Conservation (phyloP, 2,797 vertebrate species). For the Pseudomugil tenellus region DNA sequence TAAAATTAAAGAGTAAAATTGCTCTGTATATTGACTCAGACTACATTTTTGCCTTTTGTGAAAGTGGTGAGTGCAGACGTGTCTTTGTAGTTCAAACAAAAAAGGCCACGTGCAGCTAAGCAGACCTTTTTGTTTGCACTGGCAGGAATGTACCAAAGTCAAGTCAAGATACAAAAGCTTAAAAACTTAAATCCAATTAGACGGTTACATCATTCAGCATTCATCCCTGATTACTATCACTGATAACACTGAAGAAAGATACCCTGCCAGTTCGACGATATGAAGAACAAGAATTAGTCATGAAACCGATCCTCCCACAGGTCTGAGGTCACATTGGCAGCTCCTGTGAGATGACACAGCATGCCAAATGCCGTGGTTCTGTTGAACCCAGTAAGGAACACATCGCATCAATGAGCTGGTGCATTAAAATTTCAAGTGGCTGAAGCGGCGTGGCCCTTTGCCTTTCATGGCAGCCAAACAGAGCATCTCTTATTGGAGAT, state of each 20-base stretch:
- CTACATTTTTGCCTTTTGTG: neutral
- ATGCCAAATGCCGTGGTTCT: neutral
- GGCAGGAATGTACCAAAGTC: neutral
- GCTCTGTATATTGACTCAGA: neutral
- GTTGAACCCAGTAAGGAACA: constrained; percentile 10
- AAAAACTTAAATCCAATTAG: constrained; percentile 8
- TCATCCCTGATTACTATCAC: neutral
- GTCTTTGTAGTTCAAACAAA: neutral
- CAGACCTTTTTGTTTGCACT: neutral
- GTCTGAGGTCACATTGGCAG: neutral
- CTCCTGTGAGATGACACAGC: neutral
- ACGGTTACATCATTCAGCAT: neutral
- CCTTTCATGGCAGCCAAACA: constrained; percentile 43
- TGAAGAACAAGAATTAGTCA: neutral
- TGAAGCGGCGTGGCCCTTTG: constrained; percentile 1
- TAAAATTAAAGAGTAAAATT: neutral
- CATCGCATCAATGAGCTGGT: constrained; percentile 32
- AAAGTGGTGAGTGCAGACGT: neutral
- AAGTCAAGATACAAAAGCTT: constrained; percentile 6
- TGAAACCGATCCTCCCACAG: neutral
- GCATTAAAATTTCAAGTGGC: constrained; percentile 42
- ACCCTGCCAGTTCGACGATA: neutral
- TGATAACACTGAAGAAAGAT: neutral
- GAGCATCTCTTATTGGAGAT: constrained; percentile 59
- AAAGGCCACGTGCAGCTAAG: neutral